These are phyloP conservation scores for Teinopalpus imperialis DNA, from an alignment of 2,888 invertebrate species.

Conservation along the genomic window DNA sequence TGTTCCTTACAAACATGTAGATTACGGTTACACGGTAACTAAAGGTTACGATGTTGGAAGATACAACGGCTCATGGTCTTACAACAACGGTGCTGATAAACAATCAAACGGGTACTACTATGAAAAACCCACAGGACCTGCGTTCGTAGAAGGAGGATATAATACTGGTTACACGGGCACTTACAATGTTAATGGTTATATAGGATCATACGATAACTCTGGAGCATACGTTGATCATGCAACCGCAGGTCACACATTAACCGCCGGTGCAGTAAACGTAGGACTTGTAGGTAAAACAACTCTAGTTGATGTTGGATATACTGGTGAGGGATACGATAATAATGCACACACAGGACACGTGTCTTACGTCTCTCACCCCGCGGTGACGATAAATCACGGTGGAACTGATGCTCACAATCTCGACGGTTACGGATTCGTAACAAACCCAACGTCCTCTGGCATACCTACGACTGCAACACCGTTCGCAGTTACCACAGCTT, in stretches of 20 bases:
- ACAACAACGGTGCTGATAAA: constrained; percentile 21
- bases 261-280: constrained; percentile 73
- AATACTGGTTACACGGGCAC: constrained; percentile 35
- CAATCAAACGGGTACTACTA: constrained; percentile 34
- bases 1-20: constrained; percentile 63
- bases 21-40: constrained; percentile 50
- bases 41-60: constrained; percentile 44
- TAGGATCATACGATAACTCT: constrained; percentile 40
- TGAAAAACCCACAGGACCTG: constrained; percentile 33
- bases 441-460: constrained; percentile 69
- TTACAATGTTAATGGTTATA: constrained; percentile 30
- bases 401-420: constrained; percentile 61
- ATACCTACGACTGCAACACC: constrained; percentile 70
- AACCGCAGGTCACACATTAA: constrained; percentile 62
- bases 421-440: constrained; percentile 60
- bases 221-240: constrained; percentile 52
- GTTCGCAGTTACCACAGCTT: constrained; percentile 59
- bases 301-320: constrained; percentile 59
- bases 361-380: constrained; percentile 55
- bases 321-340: constrained; percentile 44
- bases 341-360: constrained; percentile 45
- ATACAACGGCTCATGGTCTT: constrained; percentile 42
- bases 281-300: constrained; percentile 75
- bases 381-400: constrained; percentile 62
- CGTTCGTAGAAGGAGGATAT: constrained; percentile 35